Evolutionary conservation across 2,113 vertebrate species (phyloP), one percentile per base, ranked within the genome.

Genomic region (Malurus elegans): DNA sequence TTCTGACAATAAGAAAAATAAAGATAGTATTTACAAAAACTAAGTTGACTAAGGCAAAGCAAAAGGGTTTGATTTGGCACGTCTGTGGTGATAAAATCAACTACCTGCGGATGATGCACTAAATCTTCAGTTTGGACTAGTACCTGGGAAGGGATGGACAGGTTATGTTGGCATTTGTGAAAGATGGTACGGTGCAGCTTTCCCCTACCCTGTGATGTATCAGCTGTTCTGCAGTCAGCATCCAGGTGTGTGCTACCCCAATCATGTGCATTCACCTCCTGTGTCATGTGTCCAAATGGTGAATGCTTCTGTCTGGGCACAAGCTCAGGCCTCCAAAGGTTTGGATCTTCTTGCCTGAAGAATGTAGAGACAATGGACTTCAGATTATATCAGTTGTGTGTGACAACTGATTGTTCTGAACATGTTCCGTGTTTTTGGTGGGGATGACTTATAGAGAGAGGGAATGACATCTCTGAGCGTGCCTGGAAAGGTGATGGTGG

Each of bases 201-300:
- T 67, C 51, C 38, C 34, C 26, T 19, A 1, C 32, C 5, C 20
- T 31, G 16, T 47, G 62, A 18, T 47, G 10, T 45, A 15, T 70
- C 42, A 62, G 70, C 8, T 31, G 10, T 31, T 80, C 54, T 86
- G 38, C 45, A 82, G 16, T 48, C 53, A 40, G 1, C n/a, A 28
- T 21, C 29, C 57, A 75, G 25, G 5, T 58, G 4, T 6, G 3
- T 54, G 31, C 83, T 51, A 8, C 44, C 9, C 29, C 29, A 16
- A 32, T 40, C 4, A 1, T 1, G 20, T 40, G 26, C 1, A 0
- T 66, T 87, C 51, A 31, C 29, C 25, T 87, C 25, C 13, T 0
- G 0, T 24, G 19, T 20, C 0, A 0, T 23, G 21, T 28, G 69
- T 74, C 28, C 1, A 1, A 11, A 13, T 17, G 25, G 21, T 36